Percentiles rank a stretch among this genome's conserved stretches.
phyloP scores from a whole-genome alignment of 2,113 vertebrate species.

The Tor tambroides region DNA sequence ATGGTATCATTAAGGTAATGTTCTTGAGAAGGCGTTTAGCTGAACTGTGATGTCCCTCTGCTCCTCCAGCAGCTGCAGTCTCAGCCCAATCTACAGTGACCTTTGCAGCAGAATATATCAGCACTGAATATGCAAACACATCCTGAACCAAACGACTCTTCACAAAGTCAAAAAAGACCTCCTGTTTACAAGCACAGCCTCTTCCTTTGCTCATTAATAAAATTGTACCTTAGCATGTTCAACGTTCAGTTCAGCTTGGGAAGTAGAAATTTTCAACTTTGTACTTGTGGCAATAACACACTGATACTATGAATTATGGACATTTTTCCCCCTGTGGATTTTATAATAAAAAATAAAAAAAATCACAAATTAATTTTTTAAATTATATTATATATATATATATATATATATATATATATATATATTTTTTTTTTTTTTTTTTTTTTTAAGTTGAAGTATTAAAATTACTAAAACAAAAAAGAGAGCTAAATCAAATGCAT shows the following conservation, averaged over 20 bases:
- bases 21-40: constrained; percentile 68
- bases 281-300: too few relatives aligned
- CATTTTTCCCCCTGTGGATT: too few relatives aligned
- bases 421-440: too few relatives aligned
- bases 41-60: constrained; percentile 65
- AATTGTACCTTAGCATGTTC: background rate
- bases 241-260: background rate
- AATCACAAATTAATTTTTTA: too few relatives aligned
- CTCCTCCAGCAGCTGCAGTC: constrained; percentile 62
- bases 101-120: constrained; percentile 61
- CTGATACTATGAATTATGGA: too few relatives aligned
- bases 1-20: constrained; percentile 73
- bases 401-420: too few relatives aligned
- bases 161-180: constrained; percentile 4
- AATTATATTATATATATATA: too few relatives aligned
- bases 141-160: constrained; percentile 1
- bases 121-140: constrained; percentile 25
- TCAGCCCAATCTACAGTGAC: constrained; percentile 68
- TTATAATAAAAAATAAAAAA: too few relatives aligned
- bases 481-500: too few relatives aligned
- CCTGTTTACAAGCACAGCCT: background rate
- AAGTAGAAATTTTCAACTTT: background rate
- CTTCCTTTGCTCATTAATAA: background rate
- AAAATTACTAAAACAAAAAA: too few relatives aligned
- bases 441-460: too few relatives aligned